Conservation (phyloP, 2,113 vertebrate species). For the Antigone vipio region DNA sequence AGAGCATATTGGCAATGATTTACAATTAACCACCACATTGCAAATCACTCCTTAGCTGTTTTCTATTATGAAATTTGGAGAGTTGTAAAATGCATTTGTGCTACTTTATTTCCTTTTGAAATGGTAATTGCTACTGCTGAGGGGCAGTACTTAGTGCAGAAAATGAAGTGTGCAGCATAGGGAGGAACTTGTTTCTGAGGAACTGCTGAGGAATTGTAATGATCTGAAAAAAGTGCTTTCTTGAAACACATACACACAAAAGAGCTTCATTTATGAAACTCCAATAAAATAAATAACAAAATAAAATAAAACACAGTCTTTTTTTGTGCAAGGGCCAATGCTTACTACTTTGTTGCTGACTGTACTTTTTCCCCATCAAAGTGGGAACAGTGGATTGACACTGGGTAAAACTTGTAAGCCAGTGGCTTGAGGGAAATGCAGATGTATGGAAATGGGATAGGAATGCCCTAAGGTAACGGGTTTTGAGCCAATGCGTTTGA, state of each 20-base stretch:
- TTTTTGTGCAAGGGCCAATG: background rate
- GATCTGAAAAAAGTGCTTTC: slow-evolving; percentile 28
- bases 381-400: background rate
- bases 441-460: slow-evolving; percentile 44
- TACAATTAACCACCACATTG: slow-evolving; percentile 39
- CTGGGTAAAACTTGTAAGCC: slow-evolving; percentile 12
- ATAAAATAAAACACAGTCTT: background rate
- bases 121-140: slow-evolving; percentile 59
- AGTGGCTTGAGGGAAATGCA: slow-evolving; percentile 36
- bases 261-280: slow-evolving; percentile 37
- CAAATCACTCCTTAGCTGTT: slow-evolving; percentile 35
- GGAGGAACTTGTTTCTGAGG: slow-evolving; percentile 57
- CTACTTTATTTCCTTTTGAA: slow-evolving; percentile 64
- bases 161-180: slow-evolving; percentile 50
- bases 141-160: slow-evolving; percentile 58
- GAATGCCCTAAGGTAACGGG: slow-evolving; percentile 1
- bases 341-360: slow-evolving; percentile 29
- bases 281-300: slow-evolving; percentile 41
- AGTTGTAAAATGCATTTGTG: slow-evolving; percentile 51
- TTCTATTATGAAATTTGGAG: slow-evolving; percentile 47
- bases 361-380: slow-evolving; percentile 3
- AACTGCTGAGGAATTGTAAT: slow-evolving; percentile 55
- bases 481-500: slow-evolving; percentile 11
- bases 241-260: slow-evolving; percentile 13
- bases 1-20: slow-evolving; percentile 4